These are phyloP conservation scores for Phalloptychus januarius DNA, from an alignment of 2,797 vertebrate species.

Conservation along the genomic window DNA sequence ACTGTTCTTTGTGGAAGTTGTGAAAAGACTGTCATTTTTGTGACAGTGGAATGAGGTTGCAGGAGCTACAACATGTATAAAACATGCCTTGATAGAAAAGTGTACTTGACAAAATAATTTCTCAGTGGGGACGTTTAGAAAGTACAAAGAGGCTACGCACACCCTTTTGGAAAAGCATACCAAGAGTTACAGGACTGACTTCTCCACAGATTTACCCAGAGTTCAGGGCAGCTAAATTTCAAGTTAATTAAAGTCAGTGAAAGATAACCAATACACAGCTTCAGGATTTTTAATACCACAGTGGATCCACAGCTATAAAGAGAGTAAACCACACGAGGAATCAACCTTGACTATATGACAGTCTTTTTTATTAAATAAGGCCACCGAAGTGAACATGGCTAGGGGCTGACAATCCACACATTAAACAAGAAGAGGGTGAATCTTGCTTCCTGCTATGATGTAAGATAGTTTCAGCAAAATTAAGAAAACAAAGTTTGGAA, in stretches of 20 bases:
- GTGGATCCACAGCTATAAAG: background rate
- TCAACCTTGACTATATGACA: background rate
- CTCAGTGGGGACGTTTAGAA: no score
- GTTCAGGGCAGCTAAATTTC: background rate
- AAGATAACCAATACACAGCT: background rate
- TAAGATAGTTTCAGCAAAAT: background rate
- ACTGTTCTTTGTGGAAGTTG: background rate
- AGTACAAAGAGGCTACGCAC: background rate
- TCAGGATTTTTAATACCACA: background rate
- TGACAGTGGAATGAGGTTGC: background rate
- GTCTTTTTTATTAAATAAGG: background rate
- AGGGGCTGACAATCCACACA: background rate
- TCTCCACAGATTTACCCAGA: background rate
- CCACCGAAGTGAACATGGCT: background rate
- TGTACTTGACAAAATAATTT: background rate
- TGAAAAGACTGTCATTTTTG: background rate
- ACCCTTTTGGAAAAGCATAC: background rate
- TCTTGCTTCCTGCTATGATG: background rate
- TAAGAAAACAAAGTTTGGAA: background rate
- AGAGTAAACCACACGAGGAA: background rate
- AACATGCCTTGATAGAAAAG: background rate
- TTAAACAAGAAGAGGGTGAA: background rate
- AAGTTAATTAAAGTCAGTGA: background rate
- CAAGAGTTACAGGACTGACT: background rate
- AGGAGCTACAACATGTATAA: background rate